Percentiles rank a stretch among this genome's conserved stretches.
phyloP scores from a whole-genome alignment of 2,113 vertebrate genomes.

The Macaca mulatta region DNA sequence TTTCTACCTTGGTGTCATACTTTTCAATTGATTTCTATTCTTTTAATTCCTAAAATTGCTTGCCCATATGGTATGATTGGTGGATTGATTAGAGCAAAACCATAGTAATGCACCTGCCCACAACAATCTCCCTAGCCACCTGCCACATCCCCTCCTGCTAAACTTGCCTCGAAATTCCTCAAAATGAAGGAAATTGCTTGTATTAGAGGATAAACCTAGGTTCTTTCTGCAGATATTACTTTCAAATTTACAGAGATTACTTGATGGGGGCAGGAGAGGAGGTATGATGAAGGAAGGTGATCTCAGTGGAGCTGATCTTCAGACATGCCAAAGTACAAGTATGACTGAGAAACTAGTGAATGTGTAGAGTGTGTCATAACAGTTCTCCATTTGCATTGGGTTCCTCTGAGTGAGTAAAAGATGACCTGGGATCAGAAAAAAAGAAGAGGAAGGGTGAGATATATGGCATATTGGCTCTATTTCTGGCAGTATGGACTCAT shows the following conservation, averaged over 20 bases:
- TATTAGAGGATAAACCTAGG: neutral
- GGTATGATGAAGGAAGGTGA: neutral
- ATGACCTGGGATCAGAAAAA: neutral
- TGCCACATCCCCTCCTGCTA: neutral
- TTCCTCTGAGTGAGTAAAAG: neutral
- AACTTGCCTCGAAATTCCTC: neutral
- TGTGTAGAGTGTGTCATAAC: neutral
- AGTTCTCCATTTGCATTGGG: neutral
- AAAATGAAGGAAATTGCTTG: neutral
- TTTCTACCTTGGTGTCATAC: neutral
- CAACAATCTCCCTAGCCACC: neutral
- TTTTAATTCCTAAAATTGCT: neutral
- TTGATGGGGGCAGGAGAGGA: neutral
- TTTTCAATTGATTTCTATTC: slow-evolving; percentile 1
- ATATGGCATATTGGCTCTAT: neutral
- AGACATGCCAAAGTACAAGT: neutral
- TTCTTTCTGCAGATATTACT: neutral
- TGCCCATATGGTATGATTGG: neutral
- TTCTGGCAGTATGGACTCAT: neutral
- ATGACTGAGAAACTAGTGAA: neutral
- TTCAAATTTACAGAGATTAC: slow-evolving; percentile 1
- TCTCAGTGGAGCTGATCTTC: neutral
- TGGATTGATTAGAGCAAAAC: neutral
- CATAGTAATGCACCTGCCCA: neutral
- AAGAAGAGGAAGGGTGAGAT: neutral